Base-by-base conservation (phyloP, 2,888 invertebrate species). In the Iselma pallidipennis region DNA sequence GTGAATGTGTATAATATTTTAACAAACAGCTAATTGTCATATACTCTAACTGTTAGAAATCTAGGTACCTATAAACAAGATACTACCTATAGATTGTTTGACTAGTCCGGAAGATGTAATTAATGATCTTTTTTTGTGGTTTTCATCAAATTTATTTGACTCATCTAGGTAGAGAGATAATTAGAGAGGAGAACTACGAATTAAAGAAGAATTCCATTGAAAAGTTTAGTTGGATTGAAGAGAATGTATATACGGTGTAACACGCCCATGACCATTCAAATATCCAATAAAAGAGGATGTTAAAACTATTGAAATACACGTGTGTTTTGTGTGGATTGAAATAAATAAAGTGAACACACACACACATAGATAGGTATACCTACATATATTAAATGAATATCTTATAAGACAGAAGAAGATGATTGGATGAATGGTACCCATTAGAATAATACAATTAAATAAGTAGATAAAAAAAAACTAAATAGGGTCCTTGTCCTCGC, bases 401-500 rank as follows among this genome's bases (percentile, higher is more conserved):
- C n/a, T 21, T 45, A 45, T 21, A 23, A 45, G 45, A 45, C 45
- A 54, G 53, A 54, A 19, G 4, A 19, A 33, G 33, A 37, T 25
- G 31, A 21, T 21, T 37, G 19, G 42, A 37, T 37, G 31, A 54
- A 54, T 42, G 37, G 21, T 42, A 45, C 23, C 54, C 54, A 54
- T 54, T 54, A 54, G 48, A 55, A 55, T 50, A 62, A 48, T 52
- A 64, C 64, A 67, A 68, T 67, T 71, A 71, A 59, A 65, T 65
- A 68, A 68, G 60, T 61, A 61, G 55, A 61, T 63, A 65, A 69
- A 68, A 61, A 59, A 63, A 63, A 31, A 63, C 29, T 65, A 65
- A 67, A 69, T 68, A 71, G 67, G 71, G 68, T 71, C 68, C 68
- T 71, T 71, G 71, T 71, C 67, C 71, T 66, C 68, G 55, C 59